Evolutionary conservation across 2,888 invertebrate species (phyloP), one percentile per base, ranked within the genome.

Genomic region (Diarsia brunnea): DNA sequence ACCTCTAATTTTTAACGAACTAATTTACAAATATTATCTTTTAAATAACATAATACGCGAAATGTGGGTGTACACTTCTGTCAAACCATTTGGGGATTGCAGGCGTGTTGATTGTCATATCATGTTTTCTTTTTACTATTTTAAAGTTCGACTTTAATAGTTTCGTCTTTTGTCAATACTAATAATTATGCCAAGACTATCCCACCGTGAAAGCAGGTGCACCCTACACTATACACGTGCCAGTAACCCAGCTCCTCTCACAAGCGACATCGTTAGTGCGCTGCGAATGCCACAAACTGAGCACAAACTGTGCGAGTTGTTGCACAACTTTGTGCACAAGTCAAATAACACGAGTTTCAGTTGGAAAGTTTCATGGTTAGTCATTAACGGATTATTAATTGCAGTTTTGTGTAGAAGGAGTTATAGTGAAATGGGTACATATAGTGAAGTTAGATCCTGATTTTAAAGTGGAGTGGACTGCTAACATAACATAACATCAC

Each of bases 201-300:
- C 69, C 69, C 58, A 31, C 49, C 21, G 16, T 1, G 10, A 27
- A 67, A 73, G 12, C 5, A n/a, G 63, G 27, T 45, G 16, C n/a
- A 38, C 55, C 58, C 67, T 84, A 65, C 49, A 60, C 19, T 21
- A 12, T 49, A 27, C 60, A 68, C 69, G 58, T 68, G 80, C 80
- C 70, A 45, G 86, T 74, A 67, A 69, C 69, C 70, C 49, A 53
- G 53, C 53, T 65, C 64, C 47, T 31, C 43, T 70, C 45, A 85
- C 86, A 86, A 82, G 63, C 64, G 55, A 43, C 67, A 55, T 84
- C 85, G 75, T 87, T 85, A 85, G 80, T 64, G 75, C 68, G 38
- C 24, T 31, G 55, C 70, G 72, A 78, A 83, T 81, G 72, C 73
- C 85, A 58, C 38, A 55, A 60, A 63, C 53, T 51, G 21, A 66